Percentiles rank a stretch among this genome's conserved stretches.
Conservation (phyloP, 2,888 invertebrate species). For the Drosophila longiperda region DNA sequence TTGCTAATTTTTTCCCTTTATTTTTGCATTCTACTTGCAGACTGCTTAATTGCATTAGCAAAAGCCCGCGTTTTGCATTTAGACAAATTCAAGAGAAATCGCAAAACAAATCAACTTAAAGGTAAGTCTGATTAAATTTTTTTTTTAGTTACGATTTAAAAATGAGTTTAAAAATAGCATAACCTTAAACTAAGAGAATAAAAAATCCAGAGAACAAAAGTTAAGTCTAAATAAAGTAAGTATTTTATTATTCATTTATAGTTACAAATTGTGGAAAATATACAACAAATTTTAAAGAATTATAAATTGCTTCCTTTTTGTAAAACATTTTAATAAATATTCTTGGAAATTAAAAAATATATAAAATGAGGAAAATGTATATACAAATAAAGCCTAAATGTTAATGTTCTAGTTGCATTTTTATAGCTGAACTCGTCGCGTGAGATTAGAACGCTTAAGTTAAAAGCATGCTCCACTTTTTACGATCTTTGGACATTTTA, state of each 20-base stretch:
- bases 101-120: slow-evolving; percentile 4
- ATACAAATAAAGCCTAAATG: slow-evolving; percentile 45
- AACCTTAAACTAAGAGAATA: neutral
- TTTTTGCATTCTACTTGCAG: slow-evolving; percentile 62
- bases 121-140: slow-evolving; percentile 17
- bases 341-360: slow-evolving; percentile 35
- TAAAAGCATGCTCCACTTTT: slow-evolving; percentile 46
- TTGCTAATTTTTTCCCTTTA: slow-evolving; percentile 55
- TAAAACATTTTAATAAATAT: neutral
- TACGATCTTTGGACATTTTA: slow-evolving; percentile 68
- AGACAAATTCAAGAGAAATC: slow-evolving; percentile 30
- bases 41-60: slow-evolving; percentile 73
- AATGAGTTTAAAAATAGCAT: neutral
- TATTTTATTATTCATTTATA: neutral
- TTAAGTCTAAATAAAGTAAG: slow-evolving; percentile 4
- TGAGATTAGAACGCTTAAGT: slow-evolving; percentile 49
- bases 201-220: neutral
- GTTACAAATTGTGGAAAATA: neutral
- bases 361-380: slow-evolving; percentile 25
- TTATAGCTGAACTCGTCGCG: slow-evolving; percentile 30
- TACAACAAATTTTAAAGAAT: neutral
- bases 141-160: neutral
- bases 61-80: slow-evolving; percentile 66
- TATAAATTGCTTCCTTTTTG: neutral
- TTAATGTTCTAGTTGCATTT: slow-evolving; percentile 44